Base-by-base conservation (phyloP, 92 coral and sea anemone species). In the Heteractis magnifica region DNA sequence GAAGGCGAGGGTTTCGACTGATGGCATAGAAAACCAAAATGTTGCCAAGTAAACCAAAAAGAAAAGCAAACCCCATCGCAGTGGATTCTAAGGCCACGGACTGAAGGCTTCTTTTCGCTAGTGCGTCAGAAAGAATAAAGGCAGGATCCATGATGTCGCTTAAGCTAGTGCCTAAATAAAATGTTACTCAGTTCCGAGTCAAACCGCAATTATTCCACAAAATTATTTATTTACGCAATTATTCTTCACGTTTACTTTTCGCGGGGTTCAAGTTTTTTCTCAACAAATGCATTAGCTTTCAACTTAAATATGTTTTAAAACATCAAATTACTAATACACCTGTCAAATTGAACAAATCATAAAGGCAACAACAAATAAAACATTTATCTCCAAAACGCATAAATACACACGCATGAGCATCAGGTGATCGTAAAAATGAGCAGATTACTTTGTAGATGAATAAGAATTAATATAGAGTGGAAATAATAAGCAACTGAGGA, bases 1-100 rank as follows among this genome's bases (percentile, higher is more conserved):
- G 88, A 55, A 90, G 86, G 20, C 84, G 84, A 51, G 52, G 89
- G 50, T 90, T 87, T 81, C 91, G 81, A 72, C 62, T 84, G 26
- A 87, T 85, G 21, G 89, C 87, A 49, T 41, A 77, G 44, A 83
- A 88, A 10, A 90, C 91, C 49, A 85, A 78, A 12, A 79, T 52
- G 74, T 88, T 90, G 4, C 94, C 91, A 12, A 81, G 6, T 20
- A 88, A 58, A 20, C 82, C 79, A 12, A 84, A 18, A 13, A 78
- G 52, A 3, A 84, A 52, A 5, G 77, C 70, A 51, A 77, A 49
- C 14, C 82, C 71, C 81, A 84, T 41, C 15, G 68, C 76, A 20
- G 79, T 64, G 41, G 82, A 59, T 53, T 84, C 78, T 10, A 81
- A 81, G n/a, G 51, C 13, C 4, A 60, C 76, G 13, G 26, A 58